Percentiles rank a stretch among this genome's conserved stretches.
phyloP scores from a whole-genome alignment of 1,140 invertebrate genomes.

The Luehdorfia chinensis region DNA sequence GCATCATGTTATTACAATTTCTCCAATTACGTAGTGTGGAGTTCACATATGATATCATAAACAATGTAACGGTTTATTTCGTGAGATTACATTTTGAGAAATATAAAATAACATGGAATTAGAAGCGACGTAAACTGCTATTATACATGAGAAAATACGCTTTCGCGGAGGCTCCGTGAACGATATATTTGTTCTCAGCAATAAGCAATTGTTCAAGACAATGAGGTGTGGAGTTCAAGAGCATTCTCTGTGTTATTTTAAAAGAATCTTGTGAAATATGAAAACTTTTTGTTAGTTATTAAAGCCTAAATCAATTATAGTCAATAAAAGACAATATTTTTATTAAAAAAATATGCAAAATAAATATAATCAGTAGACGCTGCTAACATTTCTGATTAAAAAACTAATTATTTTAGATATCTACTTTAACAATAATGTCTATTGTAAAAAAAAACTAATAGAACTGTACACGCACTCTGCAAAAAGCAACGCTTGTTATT shows the following conservation, averaged over 20 bases:
- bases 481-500: neutral
- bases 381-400: too few species aligned
- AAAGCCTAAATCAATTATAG: too few species aligned
- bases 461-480: too few species aligned
- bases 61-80: constrained; percentile 27
- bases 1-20: constrained; percentile 13
- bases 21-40: constrained; percentile 7
- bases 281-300: constrained; percentile 8
- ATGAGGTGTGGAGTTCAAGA: constrained; percentile 46
- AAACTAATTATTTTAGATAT: too few species aligned
- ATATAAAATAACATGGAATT: constrained; percentile 24
- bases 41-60: constrained; percentile 13
- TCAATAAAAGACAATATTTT: too few species aligned
- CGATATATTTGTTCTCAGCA: constrained; percentile 37
- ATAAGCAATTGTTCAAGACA: constrained; percentile 43
- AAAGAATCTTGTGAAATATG: constrained; percentile 28
- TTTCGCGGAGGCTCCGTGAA: constrained; percentile 47
- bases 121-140: neutral
- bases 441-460: too few species aligned
- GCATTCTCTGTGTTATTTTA: constrained; percentile 33
- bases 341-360: too few species aligned
- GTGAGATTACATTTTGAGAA: constrained; percentile 35
- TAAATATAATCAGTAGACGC: too few species aligned
- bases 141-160: constrained; percentile 49
- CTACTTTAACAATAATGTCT: too few species aligned